A percentile compares a stretch with the other conserved stretches of the same genome.
Conservation (phyloP, 2,888 invertebrate genomes). For the Meghimatium bilineatum region DNA sequence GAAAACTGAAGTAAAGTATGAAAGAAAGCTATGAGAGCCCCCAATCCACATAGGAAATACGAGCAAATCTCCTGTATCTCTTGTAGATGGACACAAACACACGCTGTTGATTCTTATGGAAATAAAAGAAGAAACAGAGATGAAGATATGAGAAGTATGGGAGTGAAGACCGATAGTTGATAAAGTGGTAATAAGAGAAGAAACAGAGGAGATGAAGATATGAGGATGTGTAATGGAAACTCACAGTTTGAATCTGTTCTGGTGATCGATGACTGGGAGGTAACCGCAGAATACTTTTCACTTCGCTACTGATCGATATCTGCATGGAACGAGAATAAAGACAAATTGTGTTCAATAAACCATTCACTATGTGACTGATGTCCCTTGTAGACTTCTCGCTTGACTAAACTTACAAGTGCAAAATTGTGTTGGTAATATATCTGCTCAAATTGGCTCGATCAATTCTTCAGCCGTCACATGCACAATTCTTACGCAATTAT, state of each 20-base stretch:
- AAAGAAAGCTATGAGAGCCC: too few species aligned
- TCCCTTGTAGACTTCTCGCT: neutral
- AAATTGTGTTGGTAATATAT: neutral
- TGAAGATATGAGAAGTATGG: neutral
- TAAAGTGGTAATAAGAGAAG: neutral
- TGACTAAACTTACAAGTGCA: neutral
- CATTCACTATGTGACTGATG: neutral
- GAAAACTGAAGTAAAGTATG: too few species aligned
- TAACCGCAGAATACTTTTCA: constrained; percentile 68
- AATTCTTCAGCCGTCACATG: too few species aligned
- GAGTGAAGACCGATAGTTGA: neutral
- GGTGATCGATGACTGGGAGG: constrained; percentile 65
- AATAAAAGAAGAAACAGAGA: too few species aligned
- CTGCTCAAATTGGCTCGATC: neutral
- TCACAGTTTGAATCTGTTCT: constrained; percentile 74
- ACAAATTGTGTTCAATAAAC: neutral
- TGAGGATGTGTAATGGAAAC: constrained; percentile 9
- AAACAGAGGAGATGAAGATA: neutral
- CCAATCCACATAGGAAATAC: too few species aligned
- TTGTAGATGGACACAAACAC: too few species aligned
- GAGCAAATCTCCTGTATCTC: too few species aligned
- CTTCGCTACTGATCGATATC: constrained; percentile 72
- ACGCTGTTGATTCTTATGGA: too few species aligned
- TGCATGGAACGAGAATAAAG: constrained; percentile 49
- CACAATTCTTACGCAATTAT: too few species aligned